Percentiles rank a stretch among this genome's conserved stretches.
Conservation (phyloP, 2,888 invertebrate species). For the Leucophenga montana region DNA sequence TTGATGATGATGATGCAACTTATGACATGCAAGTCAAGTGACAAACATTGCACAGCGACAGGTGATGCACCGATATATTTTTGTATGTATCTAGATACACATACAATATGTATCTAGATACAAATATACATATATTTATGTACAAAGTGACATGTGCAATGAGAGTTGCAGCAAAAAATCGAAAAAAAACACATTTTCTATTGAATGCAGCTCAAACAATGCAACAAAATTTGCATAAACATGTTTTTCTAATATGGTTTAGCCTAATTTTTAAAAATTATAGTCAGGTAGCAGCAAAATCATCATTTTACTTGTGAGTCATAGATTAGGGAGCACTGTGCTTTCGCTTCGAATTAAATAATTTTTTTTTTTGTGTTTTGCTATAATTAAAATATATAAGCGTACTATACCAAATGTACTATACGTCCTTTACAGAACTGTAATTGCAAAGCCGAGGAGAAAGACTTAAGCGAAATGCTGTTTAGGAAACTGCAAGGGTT, state of each 20-base stretch:
- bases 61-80: neutral
- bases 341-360: no score
- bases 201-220: neutral
- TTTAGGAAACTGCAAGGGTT: constrained; percentile 61
- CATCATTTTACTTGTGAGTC: no score
- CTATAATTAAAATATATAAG: neutral
- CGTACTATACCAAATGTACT: constrained; percentile 58
- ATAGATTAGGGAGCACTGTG: no score
- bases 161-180: constrained; percentile 12
- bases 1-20: constrained; percentile 56
- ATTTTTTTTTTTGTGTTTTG: constrained; percentile 3
- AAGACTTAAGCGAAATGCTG: constrained; percentile 65
- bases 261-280: neutral
- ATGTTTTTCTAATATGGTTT: neutral
- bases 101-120: neutral
- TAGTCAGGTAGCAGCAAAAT: no score
- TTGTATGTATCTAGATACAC: no score
- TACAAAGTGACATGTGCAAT: neutral
- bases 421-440: no score
- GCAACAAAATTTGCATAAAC: constrained; percentile 35
- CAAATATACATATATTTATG: neutral
- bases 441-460: constrained; percentile 69
- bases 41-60: constrained; percentile 56
- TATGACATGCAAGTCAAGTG: constrained; percentile 64
- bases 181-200: neutral